Evolutionary conservation across 2,797 vertebrate species (phyloP), one percentile per base, ranked within the genome.

Genomic region (Pipistrellus pygmaeus): DNA sequence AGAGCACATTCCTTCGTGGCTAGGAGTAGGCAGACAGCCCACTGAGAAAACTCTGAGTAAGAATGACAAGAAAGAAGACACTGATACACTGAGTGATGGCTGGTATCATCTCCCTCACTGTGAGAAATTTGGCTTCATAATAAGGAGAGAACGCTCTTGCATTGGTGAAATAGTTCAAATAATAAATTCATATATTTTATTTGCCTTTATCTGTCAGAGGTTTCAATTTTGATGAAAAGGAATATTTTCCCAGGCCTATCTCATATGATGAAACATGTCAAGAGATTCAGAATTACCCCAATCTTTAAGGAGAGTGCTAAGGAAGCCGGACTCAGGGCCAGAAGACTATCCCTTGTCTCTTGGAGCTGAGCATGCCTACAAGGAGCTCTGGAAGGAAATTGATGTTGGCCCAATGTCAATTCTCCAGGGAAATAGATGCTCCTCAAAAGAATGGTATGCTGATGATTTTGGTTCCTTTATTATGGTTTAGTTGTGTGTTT

Each of bases 61-160:
- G 69, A 77, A 81, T 96, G 90, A 95, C 88, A 92, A 77, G 77
- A 78, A 46, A 78, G 69, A 90, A 95, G 88, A 85, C 41, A 66
- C 7, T 20, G 76, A 62, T 13, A 17, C 60, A 46, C n/a, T 90
- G 30, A 88, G 41, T 32, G 17, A 64, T 53, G 62, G 85, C 73
- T 86, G 88, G 35, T 18, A 30, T 46, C 35, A n/a, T 60, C n/a
- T 85, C 38, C 75, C 83, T 92, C 21, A 48, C 12, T 80, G 81
- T 71, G 83, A 94, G 53, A 11, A 80, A 90, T 60, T 21, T 23
- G 55, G 83, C 73, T 96, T 93, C 38, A 62, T 77, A 85, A 93
- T 72, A 94, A 94, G 57, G 53, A 80, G 94, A 57, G 6, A 57
- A 80, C 30, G 77, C 80, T 53, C 32, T 51, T 84, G 48, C 69